Percentiles rank a stretch among this genome's conserved stretches.
phyloP scores from a whole-genome alignment of 2,888 invertebrate genomes.

The Agonopterix subpropinquella region DNA sequence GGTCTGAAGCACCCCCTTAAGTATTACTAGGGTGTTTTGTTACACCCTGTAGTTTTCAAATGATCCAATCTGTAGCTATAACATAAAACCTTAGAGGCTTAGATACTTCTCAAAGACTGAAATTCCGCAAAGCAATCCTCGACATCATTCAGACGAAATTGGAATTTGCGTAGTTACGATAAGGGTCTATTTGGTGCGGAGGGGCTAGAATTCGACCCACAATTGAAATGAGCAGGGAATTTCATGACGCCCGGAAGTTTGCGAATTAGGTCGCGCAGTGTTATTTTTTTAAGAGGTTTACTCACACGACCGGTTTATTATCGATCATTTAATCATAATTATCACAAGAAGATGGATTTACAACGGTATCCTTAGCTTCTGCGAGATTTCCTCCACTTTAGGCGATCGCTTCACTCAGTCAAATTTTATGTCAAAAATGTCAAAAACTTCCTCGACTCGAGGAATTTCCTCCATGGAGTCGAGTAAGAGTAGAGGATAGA shows the following conservation, averaged over 20 bases:
- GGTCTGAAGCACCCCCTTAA: too few species aligned
- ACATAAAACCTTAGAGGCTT: too few species aligned
- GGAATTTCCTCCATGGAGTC: too few species aligned
- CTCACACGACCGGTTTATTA: not conserved
- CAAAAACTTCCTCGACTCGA: too few species aligned
- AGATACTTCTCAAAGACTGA: not conserved
- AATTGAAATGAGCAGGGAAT: constrained; percentile 5
- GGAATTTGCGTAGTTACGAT: not conserved
- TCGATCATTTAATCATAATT: not conserved
- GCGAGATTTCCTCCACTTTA: too few species aligned
- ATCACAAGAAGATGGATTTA: too few species aligned
- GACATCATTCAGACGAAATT: not conserved
- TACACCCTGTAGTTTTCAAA: not conserved
- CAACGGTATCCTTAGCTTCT: too few species aligned
- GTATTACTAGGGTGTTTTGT: too few species aligned
- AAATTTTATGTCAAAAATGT: too few species aligned
- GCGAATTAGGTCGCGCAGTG: constrained; percentile 6
- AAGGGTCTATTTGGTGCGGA: not conserved
- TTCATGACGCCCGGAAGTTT: constrained; percentile 4
- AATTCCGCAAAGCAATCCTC: not conserved
- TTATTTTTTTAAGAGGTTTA: constrained; percentile 3
- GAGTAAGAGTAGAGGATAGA: too few species aligned
- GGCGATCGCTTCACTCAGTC: too few species aligned
- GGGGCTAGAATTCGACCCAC: not conserved
- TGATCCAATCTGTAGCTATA: too few species aligned